Percentiles rank a stretch among this genome's conserved stretches.
Conservation (phyloP, 2,797 vertebrate genomes). For the Typhlichthys eigenmanni region DNA sequence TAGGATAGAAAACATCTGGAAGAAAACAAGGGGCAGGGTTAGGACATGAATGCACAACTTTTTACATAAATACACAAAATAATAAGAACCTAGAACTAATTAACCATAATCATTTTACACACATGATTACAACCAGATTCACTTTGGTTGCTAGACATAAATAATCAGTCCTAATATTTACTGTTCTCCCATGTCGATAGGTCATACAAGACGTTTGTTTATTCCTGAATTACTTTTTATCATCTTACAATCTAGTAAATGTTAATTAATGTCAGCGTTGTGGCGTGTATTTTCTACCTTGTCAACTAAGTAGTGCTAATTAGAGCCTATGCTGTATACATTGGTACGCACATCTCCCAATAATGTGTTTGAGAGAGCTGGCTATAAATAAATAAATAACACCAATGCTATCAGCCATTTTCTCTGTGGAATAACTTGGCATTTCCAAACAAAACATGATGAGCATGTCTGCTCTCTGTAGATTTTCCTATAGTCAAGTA, state of each 20-base stretch:
- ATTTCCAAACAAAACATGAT: conserved; percentile 44
- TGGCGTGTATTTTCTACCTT: conserved; percentile 16
- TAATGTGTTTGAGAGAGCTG: conserved; percentile 28
- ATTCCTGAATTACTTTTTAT: conserved; percentile 8
- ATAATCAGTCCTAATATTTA: neutral
- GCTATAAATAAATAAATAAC: conserved; percentile 11
- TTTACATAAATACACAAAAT: too few species aligned
- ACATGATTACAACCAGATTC: too few species aligned
- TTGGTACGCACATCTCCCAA: conserved; percentile 44
- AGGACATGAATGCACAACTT: too few species aligned
- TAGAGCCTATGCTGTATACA: conserved; percentile 49
- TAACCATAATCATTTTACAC: too few species aligned
- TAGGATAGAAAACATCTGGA: too few species aligned
- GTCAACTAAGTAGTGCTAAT: conserved; percentile 32
- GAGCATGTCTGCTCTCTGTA: conserved; percentile 29
- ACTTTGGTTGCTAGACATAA: too few species aligned
- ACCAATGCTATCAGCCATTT: conserved; percentile 44
- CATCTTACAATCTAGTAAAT: conserved; percentile 12
- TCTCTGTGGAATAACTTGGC: conserved; percentile 39
- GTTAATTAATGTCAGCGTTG: conserved; percentile 24
- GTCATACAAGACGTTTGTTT: neutral
- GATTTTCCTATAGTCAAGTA: conserved; percentile 38
- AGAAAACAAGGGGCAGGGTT: too few species aligned
- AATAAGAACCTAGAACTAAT: too few species aligned
- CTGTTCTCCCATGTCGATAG: neutral